These are phyloP conservation scores for Protula sp. DNA, from an alignment of 2,888 invertebrate genomes.

Conservation along the genomic window DNA sequence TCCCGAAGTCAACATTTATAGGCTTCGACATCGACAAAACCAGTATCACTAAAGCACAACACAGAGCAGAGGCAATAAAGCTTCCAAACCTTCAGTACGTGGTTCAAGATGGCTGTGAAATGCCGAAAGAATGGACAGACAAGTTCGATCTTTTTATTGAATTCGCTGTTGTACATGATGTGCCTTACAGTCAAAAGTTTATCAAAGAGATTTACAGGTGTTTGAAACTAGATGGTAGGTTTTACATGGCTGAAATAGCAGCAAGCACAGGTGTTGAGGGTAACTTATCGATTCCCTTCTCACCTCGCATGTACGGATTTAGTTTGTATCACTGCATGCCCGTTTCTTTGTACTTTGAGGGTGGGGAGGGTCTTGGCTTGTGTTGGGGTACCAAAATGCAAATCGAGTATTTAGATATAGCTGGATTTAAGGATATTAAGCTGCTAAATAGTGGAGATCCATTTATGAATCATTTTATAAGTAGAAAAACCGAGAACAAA, in stretches of 20 bases:
- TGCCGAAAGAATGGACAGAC: constrained; percentile 7
- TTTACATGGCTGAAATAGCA: constrained; percentile 4
- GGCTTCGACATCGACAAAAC: constrained; percentile 9
- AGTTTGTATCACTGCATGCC: constrained; percentile 12
- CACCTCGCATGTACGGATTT: neutral
- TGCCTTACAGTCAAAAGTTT: constrained; percentile 3
- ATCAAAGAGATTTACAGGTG: constrained; percentile 8
- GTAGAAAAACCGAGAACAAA: too few relatives aligned
- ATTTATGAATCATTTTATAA: too few relatives aligned
- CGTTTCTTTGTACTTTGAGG: constrained; percentile 4
- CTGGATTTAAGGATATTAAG: constrained; percentile 7
- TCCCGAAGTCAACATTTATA: constrained; percentile 4
- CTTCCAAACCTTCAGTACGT: constrained; percentile 1
- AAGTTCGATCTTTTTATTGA: constrained; percentile 2
- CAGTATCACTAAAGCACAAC: constrained; percentile 1
- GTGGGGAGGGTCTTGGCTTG: constrained; percentile 7
- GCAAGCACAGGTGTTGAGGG: constrained; percentile 1
- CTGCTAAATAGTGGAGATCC: too few relatives aligned
- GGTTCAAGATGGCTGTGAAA: constrained; percentile 2
- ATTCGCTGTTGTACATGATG: constrained; percentile 9
- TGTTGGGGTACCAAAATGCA: constrained; percentile 9
- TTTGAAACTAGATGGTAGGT: constrained; percentile 8
- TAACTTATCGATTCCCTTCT: constrained; percentile 1
- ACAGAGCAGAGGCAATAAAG: neutral
- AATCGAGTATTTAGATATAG: constrained; percentile 1